Conservation (phyloP, 2,797 vertebrate species). For the Geotrypetes seraphini region DNA sequence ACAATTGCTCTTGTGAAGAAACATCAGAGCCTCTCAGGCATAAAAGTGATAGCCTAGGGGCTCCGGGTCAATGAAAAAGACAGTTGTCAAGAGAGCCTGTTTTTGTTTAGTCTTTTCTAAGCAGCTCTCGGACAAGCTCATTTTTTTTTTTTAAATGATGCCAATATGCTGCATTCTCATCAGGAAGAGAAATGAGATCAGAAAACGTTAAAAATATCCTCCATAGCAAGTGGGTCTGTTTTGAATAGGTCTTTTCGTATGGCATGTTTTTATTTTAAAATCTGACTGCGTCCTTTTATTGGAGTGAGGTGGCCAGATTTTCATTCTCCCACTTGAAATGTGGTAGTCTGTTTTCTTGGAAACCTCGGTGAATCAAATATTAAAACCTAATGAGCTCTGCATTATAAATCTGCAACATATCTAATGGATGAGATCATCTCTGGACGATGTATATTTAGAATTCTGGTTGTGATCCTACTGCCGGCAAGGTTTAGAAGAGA, state of each 20-base stretch:
- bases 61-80: constrained; percentile 24
- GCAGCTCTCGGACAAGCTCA: constrained; percentile 27
- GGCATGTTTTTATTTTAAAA: constrained; percentile 15
- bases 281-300: constrained; percentile 9
- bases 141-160: constrained; percentile 30
- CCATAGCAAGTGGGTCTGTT: constrained; percentile 9
- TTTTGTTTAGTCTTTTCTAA: too few species aligned
- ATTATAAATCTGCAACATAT: constrained; percentile 43
- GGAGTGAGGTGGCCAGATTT: constrained; percentile 33
- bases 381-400: constrained; percentile 46
- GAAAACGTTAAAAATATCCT: constrained; percentile 25
- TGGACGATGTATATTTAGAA: constrained; percentile 32
- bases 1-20: constrained; percentile 41
- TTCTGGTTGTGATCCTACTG: constrained; percentile 34
- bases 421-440: constrained; percentile 41
- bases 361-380: constrained; percentile 44
- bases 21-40: constrained; percentile 34
- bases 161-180: constrained; percentile 32
- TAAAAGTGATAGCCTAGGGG: too few species aligned
- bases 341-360: constrained; percentile 35
- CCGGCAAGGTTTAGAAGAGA: constrained; percentile 8
- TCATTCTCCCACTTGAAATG: constrained; percentile 23
- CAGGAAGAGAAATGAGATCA: constrained; percentile 26
- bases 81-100: constrained; percentile 32
- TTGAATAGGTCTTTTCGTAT: constrained; percentile 16